These are phyloP conservation scores for Pipistrellus nathusii DNA, from an alignment of 2,797 vertebrate genomes.

Conservation along the genomic window DNA sequence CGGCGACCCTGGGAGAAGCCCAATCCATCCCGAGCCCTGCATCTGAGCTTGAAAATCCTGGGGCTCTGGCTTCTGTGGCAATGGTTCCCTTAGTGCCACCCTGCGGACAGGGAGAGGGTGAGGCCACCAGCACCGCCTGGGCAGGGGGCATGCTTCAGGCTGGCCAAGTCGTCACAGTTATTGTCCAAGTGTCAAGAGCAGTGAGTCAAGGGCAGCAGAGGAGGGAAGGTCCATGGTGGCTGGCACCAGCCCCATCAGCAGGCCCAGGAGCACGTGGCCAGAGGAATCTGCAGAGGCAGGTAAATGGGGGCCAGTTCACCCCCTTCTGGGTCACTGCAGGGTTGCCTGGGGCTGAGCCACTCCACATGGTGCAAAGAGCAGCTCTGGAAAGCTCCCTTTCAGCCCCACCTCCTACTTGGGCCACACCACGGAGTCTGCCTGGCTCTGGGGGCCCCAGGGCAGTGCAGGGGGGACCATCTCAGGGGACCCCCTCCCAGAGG, in stretches of 20 bases:
- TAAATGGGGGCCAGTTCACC: not conserved
- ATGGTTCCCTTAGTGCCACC: not conserved
- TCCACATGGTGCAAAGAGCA: not conserved
- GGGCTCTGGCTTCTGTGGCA: not conserved
- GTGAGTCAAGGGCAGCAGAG: not conserved
- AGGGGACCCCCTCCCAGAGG: not conserved
- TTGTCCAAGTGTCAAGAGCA: not conserved
- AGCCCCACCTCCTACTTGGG: not conserved
- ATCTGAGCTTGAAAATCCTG: not conserved
- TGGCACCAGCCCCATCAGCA: not conserved
- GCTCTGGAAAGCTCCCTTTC: not conserved
- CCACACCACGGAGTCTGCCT: not conserved
- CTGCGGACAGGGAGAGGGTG: not conserved
- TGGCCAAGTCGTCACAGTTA: too few relatives aligned
- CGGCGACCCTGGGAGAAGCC: not conserved
- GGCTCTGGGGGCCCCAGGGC: not conserved
- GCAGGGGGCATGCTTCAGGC: rapidly evolving
- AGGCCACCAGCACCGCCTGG: not conserved
- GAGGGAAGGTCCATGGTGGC: not conserved
- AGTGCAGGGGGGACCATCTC: rapidly evolving
- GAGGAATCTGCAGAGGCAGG: not conserved
- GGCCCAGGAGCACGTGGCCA: not conserved
- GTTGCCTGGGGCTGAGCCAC: not conserved
- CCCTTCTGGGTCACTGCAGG: rapidly evolving
- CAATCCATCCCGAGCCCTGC: not conserved